phyloP scores from a whole-genome alignment of 2,888 invertebrate genomes.

The Leptinotarsa rubiginosa region DNA sequence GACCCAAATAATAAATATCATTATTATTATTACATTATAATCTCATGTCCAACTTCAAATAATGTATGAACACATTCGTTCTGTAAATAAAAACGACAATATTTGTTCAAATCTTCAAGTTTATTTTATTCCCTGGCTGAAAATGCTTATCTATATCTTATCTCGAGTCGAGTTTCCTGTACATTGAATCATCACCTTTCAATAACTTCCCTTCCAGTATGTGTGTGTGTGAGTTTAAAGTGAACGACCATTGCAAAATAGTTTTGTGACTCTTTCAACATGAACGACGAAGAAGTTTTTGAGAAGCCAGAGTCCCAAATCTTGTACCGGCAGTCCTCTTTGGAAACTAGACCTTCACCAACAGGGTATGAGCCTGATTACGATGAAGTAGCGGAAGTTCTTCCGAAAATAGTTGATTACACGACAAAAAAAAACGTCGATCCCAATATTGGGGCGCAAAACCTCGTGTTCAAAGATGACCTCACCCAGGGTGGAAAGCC shows the following conservation, averaged over 20 bases:
- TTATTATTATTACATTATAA: too few species aligned
- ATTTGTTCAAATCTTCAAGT: not conserved
- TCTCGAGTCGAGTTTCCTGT: conserved; percentile 11
- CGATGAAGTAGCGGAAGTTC: conserved; percentile 17
- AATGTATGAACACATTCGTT: not conserved
- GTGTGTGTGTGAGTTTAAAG: not conserved
- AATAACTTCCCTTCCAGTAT: not conserved
- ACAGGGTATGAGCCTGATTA: conserved; percentile 43
- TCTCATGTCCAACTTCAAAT: too few species aligned
- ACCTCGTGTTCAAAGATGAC: not conserved
- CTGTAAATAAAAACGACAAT: not conserved
- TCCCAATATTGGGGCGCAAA: not conserved
- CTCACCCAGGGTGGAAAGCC: not conserved
- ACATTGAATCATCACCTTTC: not conserved
- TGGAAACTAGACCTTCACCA: conserved; percentile 57
- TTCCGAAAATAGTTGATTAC: conserved; percentile 37
- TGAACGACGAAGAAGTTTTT: conserved; percentile 48
- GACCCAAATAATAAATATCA: too few species aligned
- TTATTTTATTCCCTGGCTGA: not conserved
- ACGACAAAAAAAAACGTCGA: conserved; percentile 24
- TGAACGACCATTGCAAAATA: not conserved
- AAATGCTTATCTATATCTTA: conserved; percentile 2
- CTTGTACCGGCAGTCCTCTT: conserved; percentile 58
- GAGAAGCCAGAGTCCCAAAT: conserved; percentile 55
- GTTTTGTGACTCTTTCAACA: conserved; percentile 6